Evolutionary conservation across 2,888 invertebrate species (phyloP).

Genomic region (Erpobdella octoculata): DNA sequence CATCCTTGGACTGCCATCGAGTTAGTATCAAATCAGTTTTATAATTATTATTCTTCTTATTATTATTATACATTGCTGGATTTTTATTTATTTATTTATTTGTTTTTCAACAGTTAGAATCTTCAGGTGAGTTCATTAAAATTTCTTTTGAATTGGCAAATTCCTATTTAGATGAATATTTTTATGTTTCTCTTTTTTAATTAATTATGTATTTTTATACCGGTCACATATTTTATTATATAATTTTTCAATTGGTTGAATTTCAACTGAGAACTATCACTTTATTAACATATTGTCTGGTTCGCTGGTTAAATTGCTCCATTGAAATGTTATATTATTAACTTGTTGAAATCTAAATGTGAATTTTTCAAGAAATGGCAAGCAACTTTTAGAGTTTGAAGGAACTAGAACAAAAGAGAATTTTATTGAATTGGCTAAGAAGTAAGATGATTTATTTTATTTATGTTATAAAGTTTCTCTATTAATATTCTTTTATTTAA

Average conservation of each 20-base stretch:
- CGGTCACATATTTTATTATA: no score
- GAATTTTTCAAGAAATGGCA: slow-evolving; percentile 61
- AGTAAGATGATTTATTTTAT: slow-evolving; percentile 26
- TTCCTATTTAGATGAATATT: neutral
- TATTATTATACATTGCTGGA: neutral
- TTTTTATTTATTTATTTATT: no score
- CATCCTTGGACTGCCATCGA: slow-evolving; percentile 63
- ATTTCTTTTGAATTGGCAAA: neutral
- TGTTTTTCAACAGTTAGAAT: no score
- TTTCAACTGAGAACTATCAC: no score
- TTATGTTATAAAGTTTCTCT: neutral
- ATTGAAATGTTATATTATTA: no score
- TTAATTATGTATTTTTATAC: no score
- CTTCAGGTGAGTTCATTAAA: neutral
- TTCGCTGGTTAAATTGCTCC: no score
- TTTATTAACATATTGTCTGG: no score
- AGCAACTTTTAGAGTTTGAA: slow-evolving; percentile 69
- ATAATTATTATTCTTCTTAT: neutral
- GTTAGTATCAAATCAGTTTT: slow-evolving; percentile 53
- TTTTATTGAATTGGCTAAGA: slow-evolving; percentile 70
- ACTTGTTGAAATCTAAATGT: no score
- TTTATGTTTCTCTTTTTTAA: no score
- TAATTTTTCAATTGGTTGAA: no score
- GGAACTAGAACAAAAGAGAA: slow-evolving; percentile 66
- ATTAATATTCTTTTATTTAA: no score